Conservation (phyloP, 1,140 invertebrate species). For the Hesperophylax magnus region DNA sequence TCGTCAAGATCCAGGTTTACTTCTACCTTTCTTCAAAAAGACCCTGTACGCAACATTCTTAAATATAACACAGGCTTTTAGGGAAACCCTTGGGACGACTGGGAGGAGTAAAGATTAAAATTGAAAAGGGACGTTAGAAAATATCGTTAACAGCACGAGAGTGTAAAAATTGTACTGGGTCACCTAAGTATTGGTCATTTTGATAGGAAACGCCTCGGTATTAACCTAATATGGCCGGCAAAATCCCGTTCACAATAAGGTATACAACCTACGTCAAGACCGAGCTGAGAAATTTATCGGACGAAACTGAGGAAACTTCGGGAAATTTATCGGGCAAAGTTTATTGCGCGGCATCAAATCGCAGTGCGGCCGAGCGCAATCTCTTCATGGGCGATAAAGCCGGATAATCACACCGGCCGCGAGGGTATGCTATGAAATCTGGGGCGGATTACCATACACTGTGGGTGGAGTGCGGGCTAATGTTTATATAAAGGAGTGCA, state of each 20-base stretch:
- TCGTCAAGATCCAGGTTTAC: no score
- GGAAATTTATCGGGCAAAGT: conserved; percentile 19
- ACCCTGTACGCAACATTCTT: no score
- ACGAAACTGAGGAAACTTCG: conserved; percentile 3
- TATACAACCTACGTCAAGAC: neutral
- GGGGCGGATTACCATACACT: conserved; percentile 15
- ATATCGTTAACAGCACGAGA: no score
- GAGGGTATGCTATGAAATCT: neutral
- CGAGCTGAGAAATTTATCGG: no score
- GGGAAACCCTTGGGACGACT: no score
- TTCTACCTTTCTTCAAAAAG: no score
- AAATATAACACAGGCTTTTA: no score
- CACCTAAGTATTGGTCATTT: no score
- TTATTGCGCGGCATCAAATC: conserved; percentile 42
- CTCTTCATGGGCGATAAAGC: conserved; percentile 36
- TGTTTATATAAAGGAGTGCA: neutral
- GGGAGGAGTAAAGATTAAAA: no score
- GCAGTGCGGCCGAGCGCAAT: conserved; percentile 2
- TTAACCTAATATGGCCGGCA: neutral
- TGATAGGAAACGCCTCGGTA: no score
- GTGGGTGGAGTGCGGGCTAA: neutral
- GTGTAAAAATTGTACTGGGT: no score
- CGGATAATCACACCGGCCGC: conserved; percentile 27
- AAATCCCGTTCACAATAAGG: conserved; percentile 4
- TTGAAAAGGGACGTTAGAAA: no score